Conservation (phyloP, 2,113 vertebrate genomes). For the Pituophis catenifer region DNA sequence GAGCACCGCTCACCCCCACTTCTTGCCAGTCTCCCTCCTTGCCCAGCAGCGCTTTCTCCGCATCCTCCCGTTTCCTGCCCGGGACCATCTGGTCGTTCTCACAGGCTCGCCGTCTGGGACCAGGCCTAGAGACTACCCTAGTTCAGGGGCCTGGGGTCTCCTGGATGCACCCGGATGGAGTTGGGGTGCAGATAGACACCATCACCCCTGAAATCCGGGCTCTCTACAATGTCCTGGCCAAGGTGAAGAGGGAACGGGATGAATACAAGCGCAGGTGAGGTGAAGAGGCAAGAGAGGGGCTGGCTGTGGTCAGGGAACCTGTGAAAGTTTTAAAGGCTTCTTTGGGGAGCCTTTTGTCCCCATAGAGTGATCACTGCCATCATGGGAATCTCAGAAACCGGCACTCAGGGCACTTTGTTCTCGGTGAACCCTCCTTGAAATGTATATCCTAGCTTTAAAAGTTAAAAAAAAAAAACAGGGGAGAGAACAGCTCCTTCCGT, state of each 20-base stretch:
- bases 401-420: not conserved
- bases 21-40: constrained; percentile 35
- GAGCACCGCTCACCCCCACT: constrained; percentile 36
- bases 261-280: constrained; percentile 95
- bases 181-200: constrained; percentile 97
- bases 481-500: not conserved
- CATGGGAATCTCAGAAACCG: not conserved
- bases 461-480: no score
- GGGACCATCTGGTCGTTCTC: constrained; percentile 96
- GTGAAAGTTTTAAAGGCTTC: not conserved
- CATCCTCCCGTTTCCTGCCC: constrained; percentile 79
- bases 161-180: constrained; percentile 93
- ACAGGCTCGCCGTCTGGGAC: constrained; percentile 83
- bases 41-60: constrained; percentile 54
- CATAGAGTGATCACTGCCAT: not conserved
- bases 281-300: not conserved
- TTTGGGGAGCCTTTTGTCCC: not conserved
- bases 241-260: constrained; percentile 94
- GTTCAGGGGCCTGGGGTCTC: constrained; percentile 89
- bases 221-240: constrained; percentile 95
- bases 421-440: not conserved
- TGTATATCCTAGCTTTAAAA: not conserved
- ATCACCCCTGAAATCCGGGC: constrained; percentile 97
- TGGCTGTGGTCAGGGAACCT: not conserved
- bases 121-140: constrained; percentile 81